Percentiles rank a stretch among this genome's conserved stretches.
phyloP scores from a whole-genome alignment of 2,888 invertebrate species.

The Eutolmus rufibarbis region DNA sequence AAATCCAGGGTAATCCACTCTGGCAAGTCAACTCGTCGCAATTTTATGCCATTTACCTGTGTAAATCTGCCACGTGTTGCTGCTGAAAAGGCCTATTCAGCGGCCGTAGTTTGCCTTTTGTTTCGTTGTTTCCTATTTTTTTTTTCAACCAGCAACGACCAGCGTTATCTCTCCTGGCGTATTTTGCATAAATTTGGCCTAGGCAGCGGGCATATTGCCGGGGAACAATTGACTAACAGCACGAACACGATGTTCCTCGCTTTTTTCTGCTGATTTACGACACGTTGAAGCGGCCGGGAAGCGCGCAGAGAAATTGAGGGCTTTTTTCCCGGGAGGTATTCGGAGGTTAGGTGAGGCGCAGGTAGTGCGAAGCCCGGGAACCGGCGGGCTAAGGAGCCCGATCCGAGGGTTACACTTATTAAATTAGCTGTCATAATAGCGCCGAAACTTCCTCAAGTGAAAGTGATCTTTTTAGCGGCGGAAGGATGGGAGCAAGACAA shows the following conservation, averaged over 20 bases:
- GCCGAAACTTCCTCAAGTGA: not conserved
- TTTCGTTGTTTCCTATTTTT: not conserved
- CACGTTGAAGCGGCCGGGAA: not conserved
- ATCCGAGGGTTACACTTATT: slow-evolving; percentile 5
- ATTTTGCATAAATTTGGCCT: slow-evolving; percentile 32
- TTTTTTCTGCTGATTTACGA: slow-evolving; percentile 7
- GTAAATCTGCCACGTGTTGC: slow-evolving; percentile 37
- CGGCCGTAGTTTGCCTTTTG: not conserved
- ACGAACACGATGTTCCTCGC: not conserved
- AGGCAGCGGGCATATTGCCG: not conserved
- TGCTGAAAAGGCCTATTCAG: slow-evolving; percentile 20
- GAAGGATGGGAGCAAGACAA: not conserved
- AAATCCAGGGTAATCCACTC: slow-evolving; percentile 20
- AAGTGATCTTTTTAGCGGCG: slow-evolving; percentile 8
- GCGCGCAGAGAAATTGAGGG: not conserved
- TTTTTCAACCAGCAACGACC: not conserved
- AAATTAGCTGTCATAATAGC: slow-evolving; percentile 27
- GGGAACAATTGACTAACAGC: slow-evolving; percentile 21
- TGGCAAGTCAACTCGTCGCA: slow-evolving; percentile 14
- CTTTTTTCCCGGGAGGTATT: not conserved
- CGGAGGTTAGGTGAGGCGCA: not conserved
- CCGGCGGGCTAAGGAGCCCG: not conserved
- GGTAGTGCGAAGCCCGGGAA: not conserved
- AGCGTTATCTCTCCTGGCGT: not conserved
- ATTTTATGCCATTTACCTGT: slow-evolving; percentile 26